Base-by-base conservation (phyloP, 2,113 vertebrate genomes). In the Vicugna pacos region DNA sequence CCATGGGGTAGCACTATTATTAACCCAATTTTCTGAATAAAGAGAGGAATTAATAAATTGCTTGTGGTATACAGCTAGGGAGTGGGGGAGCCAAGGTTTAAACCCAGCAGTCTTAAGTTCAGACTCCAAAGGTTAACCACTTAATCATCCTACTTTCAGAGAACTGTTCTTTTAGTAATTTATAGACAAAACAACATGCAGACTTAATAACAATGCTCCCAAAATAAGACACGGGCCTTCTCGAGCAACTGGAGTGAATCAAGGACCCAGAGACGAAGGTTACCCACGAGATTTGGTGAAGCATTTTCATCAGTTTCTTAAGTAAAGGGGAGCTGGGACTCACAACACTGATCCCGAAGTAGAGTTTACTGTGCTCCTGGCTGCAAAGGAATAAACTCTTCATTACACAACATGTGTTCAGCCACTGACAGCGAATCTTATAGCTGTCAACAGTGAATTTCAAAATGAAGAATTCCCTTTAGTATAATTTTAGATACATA, bases 11-110 rank as follows among this genome's bases (percentile, higher is more conserved):
- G 30, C 19, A 11, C 8, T 56, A 52, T 67, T 54, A 79, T 52
- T 58, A 69, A 89, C 30, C 1, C 28, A 83, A 19, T 48, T 86
- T 94, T 80, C 85, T 32, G 82, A 94, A 93, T 77, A 77, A 75
- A 72, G 42, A 87, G n/a, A 13, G n/a, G 91, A 2, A 10, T 80
- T 67, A 91, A 67, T 9, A 79, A 88, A 96, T 95, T 65, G 46
- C 35, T 91, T 8, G 5, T 80, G 58, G 48, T 64, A 46, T 32
- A 89, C 32, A 94, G 32, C 35, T 65, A 69, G 50, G 3, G 13
- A 77, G 30, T 20, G 0, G 56, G n/a, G 8, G 13, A 62, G 32
- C 6, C 64, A 80, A 64, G 32, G 62, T n/a, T 70, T 84, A 90
- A 94, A 95, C 8, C 48, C 6, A 77, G 58, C 20, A 76, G 13